A percentile compares a stretch with the other conserved stretches of the same genome.
Conservation (phyloP, 2,797 vertebrate species). For the Phoxinus dragarum region DNA sequence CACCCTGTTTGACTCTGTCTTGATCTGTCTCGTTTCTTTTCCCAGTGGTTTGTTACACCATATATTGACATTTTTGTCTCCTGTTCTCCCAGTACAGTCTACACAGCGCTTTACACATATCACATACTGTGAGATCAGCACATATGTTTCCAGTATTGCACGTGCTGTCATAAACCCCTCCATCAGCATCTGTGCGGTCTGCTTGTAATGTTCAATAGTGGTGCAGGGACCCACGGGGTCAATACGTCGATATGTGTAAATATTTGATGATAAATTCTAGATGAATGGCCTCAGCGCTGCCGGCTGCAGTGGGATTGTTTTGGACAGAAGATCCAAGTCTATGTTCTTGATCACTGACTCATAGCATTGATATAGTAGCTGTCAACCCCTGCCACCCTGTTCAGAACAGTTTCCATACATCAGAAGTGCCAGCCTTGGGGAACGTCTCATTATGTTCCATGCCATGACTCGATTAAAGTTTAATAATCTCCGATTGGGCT, state of each 20-base stretch:
- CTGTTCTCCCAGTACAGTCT: background rate
- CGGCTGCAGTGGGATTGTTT: slow-evolving; percentile 26
- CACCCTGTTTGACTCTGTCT: background rate
- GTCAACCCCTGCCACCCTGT: background rate
- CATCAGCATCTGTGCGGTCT: background rate
- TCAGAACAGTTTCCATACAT: slow-evolving; percentile 42
- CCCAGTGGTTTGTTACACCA: background rate
- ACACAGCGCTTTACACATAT: background rate
- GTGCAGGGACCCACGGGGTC: background rate
- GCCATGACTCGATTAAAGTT: slow-evolving; percentile 56
- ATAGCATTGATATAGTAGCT: slow-evolving; percentile 30
- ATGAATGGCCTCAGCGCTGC: slow-evolving; percentile 9
- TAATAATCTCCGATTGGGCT: slow-evolving; percentile 49
- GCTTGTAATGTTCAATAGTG: background rate
- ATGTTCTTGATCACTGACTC: slow-evolving; percentile 44
- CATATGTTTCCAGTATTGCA: background rate
- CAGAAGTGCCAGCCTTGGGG: slow-evolving; percentile 19
- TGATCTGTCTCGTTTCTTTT: background rate
- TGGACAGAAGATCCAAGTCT: slow-evolving; percentile 6
- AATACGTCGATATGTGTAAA: slow-evolving; percentile 18
- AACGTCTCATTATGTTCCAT: slow-evolving; percentile 41
- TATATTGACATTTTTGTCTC: slow-evolving; percentile 6
- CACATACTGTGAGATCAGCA: slow-evolving; percentile 1
- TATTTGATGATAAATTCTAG: slow-evolving; percentile 50
- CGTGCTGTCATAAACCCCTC: background rate